Percentiles rank a stretch among this genome's conserved stretches.
Evolutionary conservation across 2,113 vertebrate species (phyloP).

Genomic region (Cynopterus brachyotis): DNA sequence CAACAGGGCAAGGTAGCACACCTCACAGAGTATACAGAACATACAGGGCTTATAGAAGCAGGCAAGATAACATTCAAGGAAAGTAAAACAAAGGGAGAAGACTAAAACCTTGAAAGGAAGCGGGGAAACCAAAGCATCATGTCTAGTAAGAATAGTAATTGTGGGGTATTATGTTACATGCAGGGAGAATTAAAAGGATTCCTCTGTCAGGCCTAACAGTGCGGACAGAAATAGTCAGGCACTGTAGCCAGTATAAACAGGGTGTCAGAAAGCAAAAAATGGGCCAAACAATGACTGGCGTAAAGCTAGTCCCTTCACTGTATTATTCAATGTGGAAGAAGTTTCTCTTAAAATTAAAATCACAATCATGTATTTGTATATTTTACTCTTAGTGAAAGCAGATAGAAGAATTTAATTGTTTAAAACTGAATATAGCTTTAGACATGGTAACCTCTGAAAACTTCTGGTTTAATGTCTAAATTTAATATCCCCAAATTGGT

Average conservation of each 20-base stretch:
- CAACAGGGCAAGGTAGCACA: rapidly evolving
- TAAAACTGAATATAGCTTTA: not conserved
- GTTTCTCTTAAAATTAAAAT: not conserved
- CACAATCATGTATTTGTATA: not conserved
- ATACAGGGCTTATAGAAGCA: not conserved
- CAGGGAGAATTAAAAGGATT: not conserved
- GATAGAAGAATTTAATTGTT: not conserved
- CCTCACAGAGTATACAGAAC: rapidly evolving
- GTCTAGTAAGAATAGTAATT: not conserved
- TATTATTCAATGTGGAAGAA: not conserved
- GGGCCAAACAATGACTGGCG: not conserved
- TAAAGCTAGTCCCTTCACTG: not conserved
- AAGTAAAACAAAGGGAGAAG: not conserved
- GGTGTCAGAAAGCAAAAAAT: not conserved
- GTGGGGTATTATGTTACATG: not conserved
- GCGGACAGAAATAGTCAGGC: not conserved
- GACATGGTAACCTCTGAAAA: not conserved
- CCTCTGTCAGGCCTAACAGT: not conserved
- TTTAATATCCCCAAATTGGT: not conserved
- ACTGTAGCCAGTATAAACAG: not conserved
- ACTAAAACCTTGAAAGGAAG: not conserved
- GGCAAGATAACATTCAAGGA: not conserved
- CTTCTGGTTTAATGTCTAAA: not conserved
- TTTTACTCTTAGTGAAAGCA: not conserved
- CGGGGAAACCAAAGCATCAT: not conserved